Evolutionary conservation across 1,140 invertebrate species (phyloP).

Genomic region (Euschistus heros): DNA sequence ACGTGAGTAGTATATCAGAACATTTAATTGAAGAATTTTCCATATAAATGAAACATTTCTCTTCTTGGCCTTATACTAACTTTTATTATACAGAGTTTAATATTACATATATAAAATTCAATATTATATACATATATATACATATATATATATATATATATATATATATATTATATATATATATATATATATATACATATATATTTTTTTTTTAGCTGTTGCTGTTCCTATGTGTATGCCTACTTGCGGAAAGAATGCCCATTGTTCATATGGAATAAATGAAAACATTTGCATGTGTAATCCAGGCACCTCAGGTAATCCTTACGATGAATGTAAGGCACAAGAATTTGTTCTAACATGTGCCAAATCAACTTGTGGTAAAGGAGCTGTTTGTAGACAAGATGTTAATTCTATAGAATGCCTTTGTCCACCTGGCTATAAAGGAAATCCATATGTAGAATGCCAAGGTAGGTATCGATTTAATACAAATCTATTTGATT

Average conservation of each 20-base stretch:
- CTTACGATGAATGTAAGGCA: constrained; percentile 65
- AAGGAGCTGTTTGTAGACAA: constrained; percentile 64
- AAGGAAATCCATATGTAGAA: constrained; percentile 74
- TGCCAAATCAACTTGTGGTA: constrained; percentile 58
- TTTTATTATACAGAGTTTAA: too few relatives aligned
- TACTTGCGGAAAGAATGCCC: constrained; percentile 67
- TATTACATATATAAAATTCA: too few relatives aligned
- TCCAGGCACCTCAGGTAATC: constrained; percentile 71
- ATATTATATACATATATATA: too few relatives aligned
- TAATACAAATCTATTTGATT: not conserved
- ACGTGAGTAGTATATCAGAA: constrained; percentile 49
- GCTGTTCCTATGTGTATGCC: constrained; percentile 65
- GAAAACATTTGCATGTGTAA: constrained; percentile 73
- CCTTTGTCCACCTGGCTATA: constrained; percentile 65
- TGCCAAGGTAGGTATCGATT: constrained; percentile 49
- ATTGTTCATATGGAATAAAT: constrained; percentile 59
- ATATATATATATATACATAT: constrained; percentile 14
- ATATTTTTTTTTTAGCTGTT: constrained; percentile 45
- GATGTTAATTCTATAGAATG: constrained; percentile 64
- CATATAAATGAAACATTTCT: not conserved
- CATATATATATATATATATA: constrained; percentile 13
- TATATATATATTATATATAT: constrained; percentile 8
- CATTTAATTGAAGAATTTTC: not conserved
- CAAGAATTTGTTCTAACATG: constrained; percentile 59
- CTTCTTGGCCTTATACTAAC: not conserved